Percentiles rank a stretch among this genome's conserved stretches.
phyloP scores from a whole-genome alignment of 2,113 vertebrate genomes.

The Ploceus nigricollis region DNA sequence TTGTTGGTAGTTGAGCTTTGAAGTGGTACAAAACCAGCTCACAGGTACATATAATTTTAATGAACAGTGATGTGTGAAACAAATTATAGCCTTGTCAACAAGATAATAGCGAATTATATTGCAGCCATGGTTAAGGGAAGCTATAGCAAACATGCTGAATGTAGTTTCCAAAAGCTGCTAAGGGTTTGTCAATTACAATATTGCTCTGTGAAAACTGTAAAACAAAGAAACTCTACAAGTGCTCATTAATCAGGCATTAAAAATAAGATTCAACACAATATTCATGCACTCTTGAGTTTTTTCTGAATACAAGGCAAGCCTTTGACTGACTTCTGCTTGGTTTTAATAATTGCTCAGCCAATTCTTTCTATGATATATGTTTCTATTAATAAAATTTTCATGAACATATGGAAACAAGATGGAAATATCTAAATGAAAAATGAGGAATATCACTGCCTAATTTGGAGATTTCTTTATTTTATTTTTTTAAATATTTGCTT shows the following conservation, averaged over 20 bases:
- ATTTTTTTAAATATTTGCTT: neutral
- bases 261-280: neutral
- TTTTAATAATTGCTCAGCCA: neutral
- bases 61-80: constrained; percentile 69
- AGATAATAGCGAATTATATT: constrained; percentile 65
- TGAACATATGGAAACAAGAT: neutral
- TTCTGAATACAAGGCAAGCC: neutral
- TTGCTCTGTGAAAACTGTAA: constrained; percentile 19
- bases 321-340: neutral
- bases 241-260: neutral
- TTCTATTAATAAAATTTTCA: neutral
- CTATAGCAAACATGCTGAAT: neutral
- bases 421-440: neutral
- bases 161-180: constrained; percentile 16
- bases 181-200: neutral
- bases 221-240: neutral
- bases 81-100: constrained; percentile 68
- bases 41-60: constrained; percentile 67
- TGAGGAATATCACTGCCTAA: neutral
- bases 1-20: constrained; percentile 53
- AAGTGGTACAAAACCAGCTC: constrained; percentile 37
- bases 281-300: neutral
- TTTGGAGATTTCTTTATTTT: neutral
- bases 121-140: constrained; percentile 14
- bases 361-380: neutral